A percentile compares a stretch with the other conserved stretches of the same genome.
These are phyloP conservation scores for Caenorhabditis panamensis DNA, from an alignment of 2,888 invertebrate species.

Conservation along the genomic window DNA sequence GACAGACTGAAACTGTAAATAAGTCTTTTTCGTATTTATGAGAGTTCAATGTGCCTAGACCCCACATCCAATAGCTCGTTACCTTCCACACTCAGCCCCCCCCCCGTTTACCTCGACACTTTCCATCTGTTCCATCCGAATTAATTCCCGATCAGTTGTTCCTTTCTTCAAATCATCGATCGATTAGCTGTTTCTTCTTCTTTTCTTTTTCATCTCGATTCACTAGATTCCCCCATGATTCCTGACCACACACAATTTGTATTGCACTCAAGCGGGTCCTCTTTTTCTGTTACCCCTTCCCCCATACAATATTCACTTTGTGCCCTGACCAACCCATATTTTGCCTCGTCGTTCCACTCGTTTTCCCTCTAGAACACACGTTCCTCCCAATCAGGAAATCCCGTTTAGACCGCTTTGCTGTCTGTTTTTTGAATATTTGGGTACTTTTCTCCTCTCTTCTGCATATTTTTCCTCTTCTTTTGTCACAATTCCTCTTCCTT, in stretches of 20 bases:
- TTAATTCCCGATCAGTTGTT: constrained; percentile 31
- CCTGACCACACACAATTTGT: constrained; percentile 53
- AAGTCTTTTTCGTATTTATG: constrained; percentile 50
- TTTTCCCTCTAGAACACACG: constrained; percentile 43
- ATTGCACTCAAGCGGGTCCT: constrained; percentile 35
- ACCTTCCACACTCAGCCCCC: neutral
- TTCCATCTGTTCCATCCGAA: constrained; percentile 3
- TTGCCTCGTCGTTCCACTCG: constrained; percentile 35
- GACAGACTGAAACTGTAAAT: constrained; percentile 44
- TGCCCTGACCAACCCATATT: constrained; percentile 55
- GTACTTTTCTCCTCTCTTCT: constrained; percentile 26
- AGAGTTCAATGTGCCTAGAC: constrained; percentile 15
- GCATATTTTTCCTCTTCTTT: constrained; percentile 28
- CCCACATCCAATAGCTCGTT: constrained; percentile 35
- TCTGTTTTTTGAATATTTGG: constrained; percentile 62
- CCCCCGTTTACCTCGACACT: constrained; percentile 31
- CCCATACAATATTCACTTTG: constrained; percentile 42
- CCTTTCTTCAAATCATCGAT: constrained; percentile 26
- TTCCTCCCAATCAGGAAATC: constrained; percentile 51
- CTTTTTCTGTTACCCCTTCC: constrained; percentile 14
- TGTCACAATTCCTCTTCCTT: constrained; percentile 39
- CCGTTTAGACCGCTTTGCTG: constrained; percentile 5
- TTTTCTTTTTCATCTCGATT: constrained; percentile 11
- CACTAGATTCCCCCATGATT: constrained; percentile 51
- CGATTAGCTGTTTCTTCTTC: constrained; percentile 37